Evolutionary conservation across 1,140 invertebrate genomes (phyloP).

Genomic region (Rhizoglyphus robini): DNA sequence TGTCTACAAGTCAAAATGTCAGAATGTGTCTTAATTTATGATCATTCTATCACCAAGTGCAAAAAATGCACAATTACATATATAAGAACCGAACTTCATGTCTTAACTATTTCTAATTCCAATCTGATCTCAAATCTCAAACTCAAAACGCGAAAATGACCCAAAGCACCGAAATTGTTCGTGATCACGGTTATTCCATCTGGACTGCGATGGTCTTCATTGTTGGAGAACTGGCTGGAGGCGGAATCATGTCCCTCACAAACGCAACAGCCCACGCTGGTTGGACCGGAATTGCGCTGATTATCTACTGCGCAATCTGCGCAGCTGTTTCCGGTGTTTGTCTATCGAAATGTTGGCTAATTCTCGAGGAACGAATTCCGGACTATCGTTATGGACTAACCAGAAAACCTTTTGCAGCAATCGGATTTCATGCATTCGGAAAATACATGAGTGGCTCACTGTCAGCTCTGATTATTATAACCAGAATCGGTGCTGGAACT

Average conservation of each 20-base stretch:
- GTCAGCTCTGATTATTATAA: conserved; percentile 38
- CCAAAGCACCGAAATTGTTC: too few species aligned
- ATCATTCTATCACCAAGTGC: too few species aligned
- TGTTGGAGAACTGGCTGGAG: conserved; percentile 18
- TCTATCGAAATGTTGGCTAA: conserved; percentile 21
- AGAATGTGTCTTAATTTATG: too few species aligned
- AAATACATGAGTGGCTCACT: too few species aligned
- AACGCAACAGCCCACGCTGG: background rate
- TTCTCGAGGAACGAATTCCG: conserved; percentile 21
- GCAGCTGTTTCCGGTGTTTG: conserved; percentile 4
- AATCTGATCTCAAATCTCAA: too few species aligned
- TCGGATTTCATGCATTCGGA: background rate
- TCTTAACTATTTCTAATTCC: too few species aligned
- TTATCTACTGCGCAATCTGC: background rate
- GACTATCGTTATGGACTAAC: background rate
- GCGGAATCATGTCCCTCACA: background rate
- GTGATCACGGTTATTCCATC: conserved; percentile 6
- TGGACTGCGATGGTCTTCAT: conserved; percentile 6
- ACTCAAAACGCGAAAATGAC: too few species aligned
- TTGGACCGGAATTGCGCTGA: conserved; percentile 20
- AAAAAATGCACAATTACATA: too few species aligned
- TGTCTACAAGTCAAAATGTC: too few species aligned
- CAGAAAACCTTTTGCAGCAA: conserved; percentile 21
- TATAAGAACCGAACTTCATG: too few species aligned
- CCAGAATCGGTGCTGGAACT: conserved; percentile 52